Evolutionary conservation across 2,113 vertebrate genomes (phyloP).

Genomic region (Cavia porcellus): DNA sequence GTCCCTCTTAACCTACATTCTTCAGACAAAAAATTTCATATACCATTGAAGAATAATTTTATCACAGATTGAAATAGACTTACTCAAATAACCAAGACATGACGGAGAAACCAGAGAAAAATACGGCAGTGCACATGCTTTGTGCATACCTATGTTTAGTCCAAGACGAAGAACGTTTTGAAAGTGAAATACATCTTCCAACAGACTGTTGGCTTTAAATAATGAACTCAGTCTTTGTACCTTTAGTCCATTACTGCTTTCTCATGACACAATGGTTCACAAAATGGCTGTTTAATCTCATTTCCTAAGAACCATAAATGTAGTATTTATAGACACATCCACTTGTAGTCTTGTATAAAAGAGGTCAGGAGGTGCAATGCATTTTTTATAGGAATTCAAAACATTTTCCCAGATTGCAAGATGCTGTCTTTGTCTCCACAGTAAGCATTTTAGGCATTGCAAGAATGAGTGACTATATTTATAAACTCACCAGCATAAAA

Average conservation of each 20-base stretch:
- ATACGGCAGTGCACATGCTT: background rate
- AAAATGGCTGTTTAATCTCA: constrained; percentile 66
- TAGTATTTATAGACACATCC: constrained; percentile 67
- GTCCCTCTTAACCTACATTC: background rate
- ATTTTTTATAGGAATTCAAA: constrained; percentile 69
- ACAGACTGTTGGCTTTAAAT: constrained; percentile 60
- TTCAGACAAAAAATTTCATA: constrained; percentile 23
- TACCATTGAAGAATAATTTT: background rate
- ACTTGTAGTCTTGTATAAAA: constrained; percentile 73
- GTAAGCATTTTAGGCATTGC: constrained; percentile 61
- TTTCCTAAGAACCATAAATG: constrained; percentile 69
- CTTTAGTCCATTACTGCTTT: constrained; percentile 61
- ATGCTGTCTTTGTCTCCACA: constrained; percentile 65
- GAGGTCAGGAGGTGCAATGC: constrained; percentile 59
- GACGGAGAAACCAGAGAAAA: background rate
- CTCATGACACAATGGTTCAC: constrained; percentile 64
- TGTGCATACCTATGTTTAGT: background rate
- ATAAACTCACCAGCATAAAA: background rate
- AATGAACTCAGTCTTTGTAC: constrained; percentile 63
- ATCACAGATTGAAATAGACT: constrained; percentile 27
- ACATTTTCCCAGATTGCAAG: constrained; percentile 70
- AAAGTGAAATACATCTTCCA: constrained; percentile 45
- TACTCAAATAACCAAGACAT: background rate
- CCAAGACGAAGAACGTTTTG: constrained; percentile 44
- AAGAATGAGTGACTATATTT: constrained; percentile 56